Percentiles rank a stretch among this genome's conserved stretches.
Conservation (phyloP, 2,888 invertebrate species). For the Polymixis flavicincta region DNA sequence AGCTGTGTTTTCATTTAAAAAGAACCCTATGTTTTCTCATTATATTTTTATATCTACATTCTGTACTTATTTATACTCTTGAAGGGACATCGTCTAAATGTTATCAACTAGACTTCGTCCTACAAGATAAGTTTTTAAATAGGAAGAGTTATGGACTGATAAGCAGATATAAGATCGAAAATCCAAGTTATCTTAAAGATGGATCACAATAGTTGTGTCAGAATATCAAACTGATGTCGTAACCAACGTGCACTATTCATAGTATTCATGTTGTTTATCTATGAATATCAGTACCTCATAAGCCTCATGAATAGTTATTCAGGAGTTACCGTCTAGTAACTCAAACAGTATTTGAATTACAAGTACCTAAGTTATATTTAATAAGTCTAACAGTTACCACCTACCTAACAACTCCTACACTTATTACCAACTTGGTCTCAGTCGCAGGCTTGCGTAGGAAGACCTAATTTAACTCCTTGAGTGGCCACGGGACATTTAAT, state of each 20-base stretch:
- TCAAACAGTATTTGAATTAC: slow-evolving; percentile 33
- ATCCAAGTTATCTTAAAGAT: slow-evolving; percentile 41
- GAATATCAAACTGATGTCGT: slow-evolving; percentile 17
- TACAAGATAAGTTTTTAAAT: slow-evolving; percentile 28
- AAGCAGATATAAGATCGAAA: slow-evolving; percentile 22
- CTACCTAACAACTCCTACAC: slow-evolving; percentile 40
- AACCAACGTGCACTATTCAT: slow-evolving; percentile 18
- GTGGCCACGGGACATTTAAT: too few species aligned
- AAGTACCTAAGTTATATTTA: slow-evolving; percentile 23
- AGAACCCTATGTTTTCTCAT: not conserved
- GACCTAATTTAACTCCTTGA: too few species aligned
- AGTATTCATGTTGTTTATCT: slow-evolving; percentile 23
- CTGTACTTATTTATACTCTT: not conserved
- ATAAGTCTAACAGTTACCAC: slow-evolving; percentile 18
- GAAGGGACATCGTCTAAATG: not conserved
- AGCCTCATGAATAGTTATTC: slow-evolving; percentile 48
- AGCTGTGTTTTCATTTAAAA: not conserved
- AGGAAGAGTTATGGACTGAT: slow-evolving; percentile 38
- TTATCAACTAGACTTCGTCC: not conserved
- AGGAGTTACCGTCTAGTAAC: slow-evolving; percentile 19
- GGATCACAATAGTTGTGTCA: slow-evolving; percentile 26
- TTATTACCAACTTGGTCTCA: slow-evolving; percentile 9
- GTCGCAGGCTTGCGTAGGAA: slow-evolving; percentile 31
- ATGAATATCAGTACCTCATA: slow-evolving; percentile 31
- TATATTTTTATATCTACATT: not conserved